Conservation (phyloP, 2,797 vertebrate genomes). For the Garrulus glandarius region DNA sequence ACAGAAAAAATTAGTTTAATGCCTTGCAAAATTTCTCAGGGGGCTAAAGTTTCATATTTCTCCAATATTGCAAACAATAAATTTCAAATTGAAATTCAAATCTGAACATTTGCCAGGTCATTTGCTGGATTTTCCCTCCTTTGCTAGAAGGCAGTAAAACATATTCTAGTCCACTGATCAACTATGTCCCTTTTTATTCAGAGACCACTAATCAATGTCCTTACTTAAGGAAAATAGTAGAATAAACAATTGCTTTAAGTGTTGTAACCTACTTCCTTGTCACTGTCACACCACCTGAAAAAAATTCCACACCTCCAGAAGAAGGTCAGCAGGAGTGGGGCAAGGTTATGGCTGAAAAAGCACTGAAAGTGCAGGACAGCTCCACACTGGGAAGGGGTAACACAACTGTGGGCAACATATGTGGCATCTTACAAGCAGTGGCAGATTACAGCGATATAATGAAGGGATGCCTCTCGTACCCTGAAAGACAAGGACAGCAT, state of each 20-base stretch:
- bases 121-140: neutral
- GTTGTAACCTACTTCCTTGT: neutral
- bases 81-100: neutral
- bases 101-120: neutral
- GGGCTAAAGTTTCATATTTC: neutral
- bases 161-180: neutral
- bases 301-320: neutral
- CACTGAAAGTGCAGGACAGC: neutral
- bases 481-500: slow-evolving; percentile 27
- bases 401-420: neutral
- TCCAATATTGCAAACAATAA: neutral
- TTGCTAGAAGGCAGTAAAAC: neutral
- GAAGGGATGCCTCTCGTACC: neutral
- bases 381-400: neutral
- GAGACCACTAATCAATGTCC: neutral
- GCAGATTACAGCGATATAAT: neutral
- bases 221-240: neutral
- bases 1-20: neutral
- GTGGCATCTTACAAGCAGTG: accelerated
- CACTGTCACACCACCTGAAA: neutral
- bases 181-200: neutral
- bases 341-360: neutral
- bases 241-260: neutral
- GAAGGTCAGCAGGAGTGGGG: neutral
- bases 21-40: neutral